Conservation (phyloP, 2,888 invertebrate species). For the Caradrina clavipalpis region DNA sequence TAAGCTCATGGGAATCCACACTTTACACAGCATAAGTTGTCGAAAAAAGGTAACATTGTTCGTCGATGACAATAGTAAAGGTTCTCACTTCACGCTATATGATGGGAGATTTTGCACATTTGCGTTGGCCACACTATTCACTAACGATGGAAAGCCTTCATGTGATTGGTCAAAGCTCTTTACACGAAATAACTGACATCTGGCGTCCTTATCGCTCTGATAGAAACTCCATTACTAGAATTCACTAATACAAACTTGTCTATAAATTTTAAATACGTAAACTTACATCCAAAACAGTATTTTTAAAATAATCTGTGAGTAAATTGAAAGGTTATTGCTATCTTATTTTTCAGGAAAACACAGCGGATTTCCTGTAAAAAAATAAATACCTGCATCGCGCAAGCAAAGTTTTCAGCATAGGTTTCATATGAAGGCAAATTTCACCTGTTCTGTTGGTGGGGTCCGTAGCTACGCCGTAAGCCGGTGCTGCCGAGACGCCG, state of each 20-base stretch:
- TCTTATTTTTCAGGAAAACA: neutral
- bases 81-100: neutral
- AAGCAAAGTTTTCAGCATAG: neutral
- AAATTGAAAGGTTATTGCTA: neutral
- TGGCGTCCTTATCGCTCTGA: constrained; percentile 5
- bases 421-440: neutral
- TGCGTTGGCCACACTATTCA: neutral
- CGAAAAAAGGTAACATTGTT: no score
- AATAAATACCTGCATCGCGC: neutral
- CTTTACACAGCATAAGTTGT: no score
- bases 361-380: neutral
- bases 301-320: neutral
- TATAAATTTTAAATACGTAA: neutral
- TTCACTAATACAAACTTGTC: neutral
- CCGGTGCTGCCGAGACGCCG: constrained; percentile 5
- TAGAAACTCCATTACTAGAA: neutral
- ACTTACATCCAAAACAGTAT: neutral
- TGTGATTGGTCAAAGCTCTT: neutral
- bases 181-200: neutral
- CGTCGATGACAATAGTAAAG: no score
- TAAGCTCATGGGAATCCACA: no score
- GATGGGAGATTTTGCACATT: neutral
- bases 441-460: neutral
- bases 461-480: constrained; percentile 7
- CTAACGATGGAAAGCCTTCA: neutral